A percentile compares a stretch with the other conserved stretches of the same genome.
These are phyloP conservation scores for Tinea pellionella DNA, from an alignment of 2,888 invertebrate genomes.

Conservation along the genomic window DNA sequence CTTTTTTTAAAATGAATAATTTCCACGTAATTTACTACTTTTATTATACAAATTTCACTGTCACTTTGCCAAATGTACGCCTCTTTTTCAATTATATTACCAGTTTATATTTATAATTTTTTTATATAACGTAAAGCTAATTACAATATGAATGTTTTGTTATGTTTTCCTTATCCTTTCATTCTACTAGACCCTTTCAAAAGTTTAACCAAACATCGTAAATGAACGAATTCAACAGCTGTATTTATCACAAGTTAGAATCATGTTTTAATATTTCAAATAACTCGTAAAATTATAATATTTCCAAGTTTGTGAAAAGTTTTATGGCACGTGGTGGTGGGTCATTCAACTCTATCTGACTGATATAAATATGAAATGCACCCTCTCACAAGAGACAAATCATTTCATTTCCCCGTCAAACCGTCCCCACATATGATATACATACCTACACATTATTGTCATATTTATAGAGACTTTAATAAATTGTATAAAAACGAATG, in stretches of 20 bases:
- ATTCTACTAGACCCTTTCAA: background rate
- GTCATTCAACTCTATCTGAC: slow-evolving; percentile 44
- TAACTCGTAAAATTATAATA: slow-evolving; percentile 1
- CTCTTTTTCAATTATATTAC: background rate
- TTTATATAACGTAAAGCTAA: background rate
- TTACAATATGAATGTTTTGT: background rate
- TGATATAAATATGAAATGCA: slow-evolving; percentile 61
- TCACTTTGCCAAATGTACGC: slow-evolving; percentile 1
- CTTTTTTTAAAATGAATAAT: slow-evolving; percentile 23
- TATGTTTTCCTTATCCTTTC: background rate
- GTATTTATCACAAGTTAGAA: background rate
- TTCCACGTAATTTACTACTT: slow-evolving; percentile 2
- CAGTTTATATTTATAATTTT: background rate
- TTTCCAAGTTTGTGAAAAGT: background rate
- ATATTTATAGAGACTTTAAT: background rate
- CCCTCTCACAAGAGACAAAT: slow-evolving; percentile 61
- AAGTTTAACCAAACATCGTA: background rate
- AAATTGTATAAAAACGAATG: background rate
- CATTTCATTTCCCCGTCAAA: slow-evolving; percentile 62
- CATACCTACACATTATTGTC: background rate
- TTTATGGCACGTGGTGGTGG: slow-evolving; percentile 19
- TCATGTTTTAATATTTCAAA: slow-evolving; percentile 1
- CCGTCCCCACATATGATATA: background rate
- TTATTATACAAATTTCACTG: slow-evolving; percentile 9
- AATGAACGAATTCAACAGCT: background rate